These are phyloP conservation scores for Ageneiosus marmoratus DNA, from an alignment of 2,113 vertebrate genomes.

Conservation along the genomic window DNA sequence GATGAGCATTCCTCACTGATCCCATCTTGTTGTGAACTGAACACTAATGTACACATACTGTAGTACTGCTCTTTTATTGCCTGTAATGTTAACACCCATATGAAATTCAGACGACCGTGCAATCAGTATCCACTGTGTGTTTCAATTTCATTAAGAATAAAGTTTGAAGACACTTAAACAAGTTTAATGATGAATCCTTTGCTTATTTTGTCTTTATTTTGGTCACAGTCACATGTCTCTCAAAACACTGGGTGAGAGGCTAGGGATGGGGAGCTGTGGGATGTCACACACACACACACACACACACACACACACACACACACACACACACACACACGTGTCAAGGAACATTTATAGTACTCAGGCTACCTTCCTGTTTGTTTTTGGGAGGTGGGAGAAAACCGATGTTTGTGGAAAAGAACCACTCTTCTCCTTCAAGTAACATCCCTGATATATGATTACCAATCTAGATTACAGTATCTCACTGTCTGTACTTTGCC, in stretches of 20 bases:
- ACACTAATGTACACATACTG: not conserved
- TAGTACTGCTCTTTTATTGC: not conserved
- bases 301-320: not conserved
- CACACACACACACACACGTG: not conserved
- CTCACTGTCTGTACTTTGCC: not conserved
- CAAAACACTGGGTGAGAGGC: not conserved
- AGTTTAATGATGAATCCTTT: not conserved
- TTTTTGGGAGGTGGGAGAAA: not conserved
- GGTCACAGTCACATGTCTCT: not conserved
- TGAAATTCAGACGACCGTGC: not conserved
- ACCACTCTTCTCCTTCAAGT: not conserved
- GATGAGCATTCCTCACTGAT: not conserved
- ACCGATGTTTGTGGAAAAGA: not conserved
- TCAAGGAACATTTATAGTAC: not conserved
- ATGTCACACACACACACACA: not conserved
- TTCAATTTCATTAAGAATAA: not conserved
- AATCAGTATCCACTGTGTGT: not conserved
- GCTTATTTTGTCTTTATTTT: not conserved
- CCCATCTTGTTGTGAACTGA: conserved; percentile 12
- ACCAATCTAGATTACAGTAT: not conserved
- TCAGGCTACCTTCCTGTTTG: not conserved
- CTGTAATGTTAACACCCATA: not conserved
- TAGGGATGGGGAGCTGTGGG: not conserved
- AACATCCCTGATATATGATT: not conserved
- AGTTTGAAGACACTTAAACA: not conserved